A percentile compares a stretch with the other conserved stretches of the same genome.
Conservation (phyloP, 2,888 invertebrate species). For the Chrysotoxum bicinctum region DNA sequence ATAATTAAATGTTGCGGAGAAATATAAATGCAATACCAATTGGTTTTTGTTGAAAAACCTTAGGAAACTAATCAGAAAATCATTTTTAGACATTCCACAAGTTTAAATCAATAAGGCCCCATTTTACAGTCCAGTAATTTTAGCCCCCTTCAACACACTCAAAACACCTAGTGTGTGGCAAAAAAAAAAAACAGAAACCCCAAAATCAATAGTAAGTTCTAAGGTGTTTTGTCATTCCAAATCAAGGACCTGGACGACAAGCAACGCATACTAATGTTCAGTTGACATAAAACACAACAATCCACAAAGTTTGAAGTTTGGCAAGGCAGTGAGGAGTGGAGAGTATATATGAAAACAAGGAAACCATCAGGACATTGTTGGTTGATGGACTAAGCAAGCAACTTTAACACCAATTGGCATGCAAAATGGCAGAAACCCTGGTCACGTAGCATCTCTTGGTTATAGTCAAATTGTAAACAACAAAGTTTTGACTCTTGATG, state of each 20-base stretch:
- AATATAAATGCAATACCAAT: no score
- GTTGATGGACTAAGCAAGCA: slow-evolving; percentile 47
- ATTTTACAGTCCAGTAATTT: slow-evolving; percentile 5
- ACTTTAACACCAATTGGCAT: slow-evolving; percentile 37
- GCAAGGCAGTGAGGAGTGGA: neutral
- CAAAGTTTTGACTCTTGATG: slow-evolving; percentile 45
- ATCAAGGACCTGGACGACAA: slow-evolving; percentile 32
- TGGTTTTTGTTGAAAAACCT: neutral
- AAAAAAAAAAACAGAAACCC: neutral
- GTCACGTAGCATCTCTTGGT: slow-evolving; percentile 58
- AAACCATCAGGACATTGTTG: slow-evolving; percentile 16
- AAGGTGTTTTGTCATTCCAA: slow-evolving; percentile 59
- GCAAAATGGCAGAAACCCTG: slow-evolving; percentile 33
- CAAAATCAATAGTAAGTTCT: slow-evolving; percentile 42
- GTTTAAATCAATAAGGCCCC: slow-evolving; percentile 25
- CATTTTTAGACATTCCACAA: slow-evolving; percentile 5
- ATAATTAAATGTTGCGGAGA: no score
- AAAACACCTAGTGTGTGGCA: neutral
- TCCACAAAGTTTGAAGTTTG: slow-evolving; percentile 8
- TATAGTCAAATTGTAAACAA: slow-evolving; percentile 64
- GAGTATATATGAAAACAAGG: neutral
- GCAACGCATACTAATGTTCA: slow-evolving; percentile 45
- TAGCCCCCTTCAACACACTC: neutral
- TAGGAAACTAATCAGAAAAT: neutral
- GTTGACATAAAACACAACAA: slow-evolving; percentile 34